Percentiles rank a stretch among this genome's conserved stretches.
Evolutionary conservation across 2,888 invertebrate genomes (phyloP).

Genomic region (Cephus rjabovi): DNA sequence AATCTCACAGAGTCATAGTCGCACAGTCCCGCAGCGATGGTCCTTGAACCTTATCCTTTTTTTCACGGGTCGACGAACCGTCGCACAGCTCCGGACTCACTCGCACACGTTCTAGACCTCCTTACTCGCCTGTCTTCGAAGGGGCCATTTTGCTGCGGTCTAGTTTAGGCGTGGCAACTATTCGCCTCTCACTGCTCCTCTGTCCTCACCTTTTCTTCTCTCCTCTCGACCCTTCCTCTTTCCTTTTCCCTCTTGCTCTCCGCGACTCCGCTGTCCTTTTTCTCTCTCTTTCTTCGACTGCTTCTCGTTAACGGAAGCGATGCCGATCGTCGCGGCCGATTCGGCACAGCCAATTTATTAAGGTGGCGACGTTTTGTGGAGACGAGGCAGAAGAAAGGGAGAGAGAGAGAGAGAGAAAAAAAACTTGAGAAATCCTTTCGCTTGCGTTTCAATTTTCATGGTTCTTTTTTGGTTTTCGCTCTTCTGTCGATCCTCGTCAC

Average conservation of each 20-base stretch:
- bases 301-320: constrained; percentile 22
- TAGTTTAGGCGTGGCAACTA: constrained; percentile 28
- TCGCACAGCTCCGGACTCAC: background rate
- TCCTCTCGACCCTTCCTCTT: constrained; percentile 1
- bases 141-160: constrained; percentile 39
- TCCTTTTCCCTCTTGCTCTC: constrained; percentile 13
- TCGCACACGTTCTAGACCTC: background rate
- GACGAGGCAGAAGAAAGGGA: background rate
- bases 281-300: background rate
- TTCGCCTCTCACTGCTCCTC: background rate
- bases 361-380: background rate
- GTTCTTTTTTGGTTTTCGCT: background rate
- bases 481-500: background rate
- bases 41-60: constrained; percentile 43
- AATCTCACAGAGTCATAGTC: too few relatives aligned
- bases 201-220: background rate
- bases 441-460: background rate
- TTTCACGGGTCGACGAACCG: constrained; percentile 39
- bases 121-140: background rate
- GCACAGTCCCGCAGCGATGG: constrained; percentile 23
- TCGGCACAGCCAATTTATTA: constrained; percentile 8
- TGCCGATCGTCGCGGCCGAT: constrained; percentile 21
- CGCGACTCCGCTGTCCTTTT: background rate
- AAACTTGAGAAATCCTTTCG: background rate
- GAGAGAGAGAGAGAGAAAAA: background rate